A percentile compares a stretch with the other conserved stretches of the same genome.
Conservation (phyloP, 2,113 vertebrate species). For the Camelus bactrianus region DNA sequence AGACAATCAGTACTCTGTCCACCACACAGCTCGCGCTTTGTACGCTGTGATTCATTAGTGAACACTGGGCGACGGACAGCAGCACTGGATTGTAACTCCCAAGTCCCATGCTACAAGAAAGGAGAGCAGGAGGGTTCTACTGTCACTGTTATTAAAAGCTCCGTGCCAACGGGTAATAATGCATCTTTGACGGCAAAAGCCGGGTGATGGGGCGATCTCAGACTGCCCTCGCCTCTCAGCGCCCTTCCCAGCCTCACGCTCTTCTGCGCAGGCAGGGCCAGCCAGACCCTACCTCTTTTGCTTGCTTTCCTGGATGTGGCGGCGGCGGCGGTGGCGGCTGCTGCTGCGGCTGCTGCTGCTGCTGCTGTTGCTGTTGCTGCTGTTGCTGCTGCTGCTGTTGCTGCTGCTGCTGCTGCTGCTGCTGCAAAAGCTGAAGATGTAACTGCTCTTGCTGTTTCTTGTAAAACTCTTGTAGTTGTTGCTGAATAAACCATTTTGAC, state of each 20-base stretch:
- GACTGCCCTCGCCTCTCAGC: constrained; percentile 30
- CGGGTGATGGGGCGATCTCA: constrained; percentile 60
- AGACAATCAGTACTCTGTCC: constrained; percentile 86
- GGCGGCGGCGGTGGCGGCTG: constrained; percentile 85
- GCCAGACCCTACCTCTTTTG: constrained; percentile 93
- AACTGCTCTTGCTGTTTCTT: constrained; percentile 99
- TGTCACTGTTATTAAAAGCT: constrained; percentile 80
- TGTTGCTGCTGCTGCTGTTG: constrained; percentile 87
- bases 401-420: constrained; percentile 93
- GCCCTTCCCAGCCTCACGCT: constrained; percentile 44
- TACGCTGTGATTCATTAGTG: constrained; percentile 82
- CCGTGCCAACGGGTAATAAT: constrained; percentile 68
- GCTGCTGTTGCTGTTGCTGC: constrained; percentile 84
- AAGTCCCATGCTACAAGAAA: constrained; percentile 81
- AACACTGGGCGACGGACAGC: constrained; percentile 83
- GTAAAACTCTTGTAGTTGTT: constrained; percentile 99
- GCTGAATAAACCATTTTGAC: constrained; percentile 96
- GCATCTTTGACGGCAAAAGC: constrained; percentile 78
- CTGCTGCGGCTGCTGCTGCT: constrained; percentile 82
- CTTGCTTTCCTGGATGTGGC: constrained; percentile 95
- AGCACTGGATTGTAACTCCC: constrained; percentile 74
- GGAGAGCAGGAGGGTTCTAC: constrained; percentile 75
- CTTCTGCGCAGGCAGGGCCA: not conserved
- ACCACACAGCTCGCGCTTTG: constrained; percentile 81
- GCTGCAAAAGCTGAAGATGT: constrained; percentile 99